Evolutionary conservation across 2,113 vertebrate species (phyloP).

Genomic region (pig (Sus scrofa)): T2T-Sscrofa CM000816.6:93986001-93986500

Average conservation of each 20-base stretch:
- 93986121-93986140: not conserved
- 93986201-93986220: not conserved
- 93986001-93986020: not conserved
- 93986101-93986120: not conserved
- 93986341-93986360: not conserved
- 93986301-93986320: not conserved
- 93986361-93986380: not conserved
- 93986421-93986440: not conserved
- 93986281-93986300: not conserved
- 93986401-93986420: not conserved
- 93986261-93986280: not conserved
- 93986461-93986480: not conserved
- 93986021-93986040: not conserved
- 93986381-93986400: not conserved
- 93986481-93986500: not conserved
- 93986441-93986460: not conserved
- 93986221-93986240: not conserved
- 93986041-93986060: not conserved
- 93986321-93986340: not conserved
- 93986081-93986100: not conserved
- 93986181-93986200: not conserved
- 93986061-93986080: not conserved
- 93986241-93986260: not conserved
- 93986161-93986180: not conserved
- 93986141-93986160: not conserved